These are phyloP conservation scores for Drosophila equinoxialis DNA, from an alignment of 1,140 invertebrate species.

Conservation along the genomic window DNA sequence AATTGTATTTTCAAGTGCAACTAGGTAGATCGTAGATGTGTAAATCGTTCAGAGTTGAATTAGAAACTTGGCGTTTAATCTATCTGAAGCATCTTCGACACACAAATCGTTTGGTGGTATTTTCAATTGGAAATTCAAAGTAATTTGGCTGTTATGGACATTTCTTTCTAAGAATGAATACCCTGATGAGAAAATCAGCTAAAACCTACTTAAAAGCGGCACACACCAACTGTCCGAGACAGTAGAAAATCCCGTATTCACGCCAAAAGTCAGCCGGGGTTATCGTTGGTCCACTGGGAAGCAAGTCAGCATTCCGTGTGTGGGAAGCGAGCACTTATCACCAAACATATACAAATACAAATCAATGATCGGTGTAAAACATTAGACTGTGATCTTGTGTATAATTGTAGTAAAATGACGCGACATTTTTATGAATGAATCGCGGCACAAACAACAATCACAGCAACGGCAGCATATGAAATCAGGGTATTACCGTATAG, in stretches of 20 bases:
- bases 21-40: neutral
- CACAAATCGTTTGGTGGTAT: neutral
- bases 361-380: slow-evolving; percentile 35
- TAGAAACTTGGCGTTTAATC: neutral
- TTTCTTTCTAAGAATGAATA: slow-evolving; percentile 65
- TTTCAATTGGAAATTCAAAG: slow-evolving; percentile 31
- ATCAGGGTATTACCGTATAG: neutral
- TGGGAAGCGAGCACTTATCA: slow-evolving; percentile 52
- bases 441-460: slow-evolving; percentile 21
- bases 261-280: slow-evolving; percentile 64
- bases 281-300: slow-evolving; percentile 63
- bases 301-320: slow-evolving; percentile 51
- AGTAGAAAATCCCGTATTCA: slow-evolving; percentile 59
- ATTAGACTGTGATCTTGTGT: slow-evolving; percentile 47
- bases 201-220: slow-evolving; percentile 57
- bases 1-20: neutral
- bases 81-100: slow-evolving; percentile 23
- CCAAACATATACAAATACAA: slow-evolving; percentile 9
- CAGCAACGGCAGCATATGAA: neutral
- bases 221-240: slow-evolving; percentile 59
- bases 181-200: slow-evolving; percentile 48
- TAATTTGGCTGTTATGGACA: slow-evolving; percentile 43
- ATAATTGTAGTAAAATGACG: slow-evolving; percentile 69
- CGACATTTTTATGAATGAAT: slow-evolving; percentile 72
- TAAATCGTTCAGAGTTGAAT: neutral